Evolutionary conservation across 2,113 vertebrate species (phyloP), one percentile per base, ranked within the genome.

Genomic region (Urocolius indicus): DNA sequence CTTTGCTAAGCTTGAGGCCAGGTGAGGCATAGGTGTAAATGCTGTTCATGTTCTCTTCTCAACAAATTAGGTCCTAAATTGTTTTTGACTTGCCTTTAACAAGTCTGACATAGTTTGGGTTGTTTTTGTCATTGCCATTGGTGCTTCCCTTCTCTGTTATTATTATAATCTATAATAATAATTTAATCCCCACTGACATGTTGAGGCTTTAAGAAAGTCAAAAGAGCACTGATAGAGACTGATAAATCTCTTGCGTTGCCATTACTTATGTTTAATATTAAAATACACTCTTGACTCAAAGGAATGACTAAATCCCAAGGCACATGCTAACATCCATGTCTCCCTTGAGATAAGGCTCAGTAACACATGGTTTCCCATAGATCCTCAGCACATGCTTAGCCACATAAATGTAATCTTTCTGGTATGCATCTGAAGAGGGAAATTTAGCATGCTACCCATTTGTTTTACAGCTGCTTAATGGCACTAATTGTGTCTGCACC

Each of bases 321-420:
- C 30, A 67, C 30, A 3, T 2, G 0, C 22, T 29, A 21, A 38
- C 4, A 1, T 43, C 55, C 46, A 3, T 0, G 0, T 52, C 63
- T 80, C 52, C 77, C 65, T 6, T 8, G 27, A 87, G 85, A 38
- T 27, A 34, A 0, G 1, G 36, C 73, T 75, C 46, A 11, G 43
- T 43, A 63, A 38, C 49, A 63, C 4, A 1, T 23, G 34, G 52
- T 52, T 65, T 89, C 67, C 58, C 68, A 45, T 68, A 48, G 62
- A 57, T 75, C 63, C n/a, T 69, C 82, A 62, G 62, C 85, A 43
- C 36, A 12, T 34, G 11, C 12, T 48, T 69, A 13, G 49, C 51
- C 52, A 34, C 46, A 62, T 66, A 3, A n/a, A 23, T 57, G 34
- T 86, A 46, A 87, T 19, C 52, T 52, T 58, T 57, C 62, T 67